Conservation (phyloP, 2,113 vertebrate species). For the Phyllostomus discolor region DNA sequence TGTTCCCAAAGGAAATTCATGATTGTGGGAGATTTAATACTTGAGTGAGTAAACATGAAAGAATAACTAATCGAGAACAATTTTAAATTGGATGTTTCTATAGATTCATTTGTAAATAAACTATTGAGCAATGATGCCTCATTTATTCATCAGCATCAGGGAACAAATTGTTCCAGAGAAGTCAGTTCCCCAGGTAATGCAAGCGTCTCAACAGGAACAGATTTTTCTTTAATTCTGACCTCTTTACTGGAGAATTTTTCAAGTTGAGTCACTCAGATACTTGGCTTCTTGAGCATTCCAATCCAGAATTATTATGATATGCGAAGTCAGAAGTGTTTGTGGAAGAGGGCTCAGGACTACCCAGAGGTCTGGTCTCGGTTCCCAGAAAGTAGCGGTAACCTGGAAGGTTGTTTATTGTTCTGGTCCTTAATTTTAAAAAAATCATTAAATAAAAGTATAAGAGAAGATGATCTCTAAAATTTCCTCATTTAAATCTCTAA, state of each 20-base stretch:
- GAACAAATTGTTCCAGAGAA: conserved; percentile 8
- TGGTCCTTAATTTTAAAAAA: not conserved
- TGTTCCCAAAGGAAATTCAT: conserved; percentile 45
- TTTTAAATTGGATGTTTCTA: conserved; percentile 49
- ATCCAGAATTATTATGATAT: not conserved
- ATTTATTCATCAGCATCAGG: conserved; percentile 21
- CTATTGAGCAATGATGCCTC: conserved; percentile 5
- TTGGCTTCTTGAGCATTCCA: conserved; percentile 11
- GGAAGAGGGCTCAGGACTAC: not conserved
- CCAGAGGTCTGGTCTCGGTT: not conserved
- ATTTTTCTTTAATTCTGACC: conserved; percentile 7
- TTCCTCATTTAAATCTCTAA: not conserved
- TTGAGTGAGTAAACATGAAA: conserved; percentile 49
- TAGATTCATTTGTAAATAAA: conserved; percentile 54
- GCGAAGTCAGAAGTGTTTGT: not conserved
- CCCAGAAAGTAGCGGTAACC: not conserved
- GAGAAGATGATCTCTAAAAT: not conserved
- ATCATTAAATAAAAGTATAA: not conserved
- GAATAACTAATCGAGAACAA: conserved; percentile 48
- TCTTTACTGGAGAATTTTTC: conserved; percentile 25
- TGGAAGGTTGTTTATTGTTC: not conserved
- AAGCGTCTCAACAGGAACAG: not conserved
- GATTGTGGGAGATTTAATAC: conserved; percentile 57
- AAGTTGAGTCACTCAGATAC: conserved; percentile 1
- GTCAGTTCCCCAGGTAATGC: not conserved